A percentile compares a stretch with the other conserved stretches of the same genome.
phyloP scores from a whole-genome alignment of 2,797 vertebrate genomes.

The Myotis planiceps region DNA sequence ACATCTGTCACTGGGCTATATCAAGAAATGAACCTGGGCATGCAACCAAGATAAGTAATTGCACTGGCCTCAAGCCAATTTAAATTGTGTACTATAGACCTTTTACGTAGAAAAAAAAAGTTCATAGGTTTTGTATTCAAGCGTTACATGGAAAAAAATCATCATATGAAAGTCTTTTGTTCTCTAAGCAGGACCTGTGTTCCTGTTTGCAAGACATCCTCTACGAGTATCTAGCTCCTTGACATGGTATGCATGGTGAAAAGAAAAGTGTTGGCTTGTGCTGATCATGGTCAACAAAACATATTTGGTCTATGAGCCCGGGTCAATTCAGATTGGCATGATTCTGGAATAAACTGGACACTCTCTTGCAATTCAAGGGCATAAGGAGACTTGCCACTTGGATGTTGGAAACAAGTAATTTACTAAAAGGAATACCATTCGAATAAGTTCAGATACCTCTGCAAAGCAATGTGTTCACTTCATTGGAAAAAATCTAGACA shows the following conservation, averaged over 20 bases:
- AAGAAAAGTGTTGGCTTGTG: background rate
- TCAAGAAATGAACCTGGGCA: slow-evolving; percentile 83
- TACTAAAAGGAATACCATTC: background rate
- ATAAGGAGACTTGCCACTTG: background rate
- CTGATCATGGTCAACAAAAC: background rate
- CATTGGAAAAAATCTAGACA: slow-evolving; percentile 2
- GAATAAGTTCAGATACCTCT: background rate
- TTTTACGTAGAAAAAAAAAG: slow-evolving; percentile 66
- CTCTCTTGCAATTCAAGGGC: background rate
- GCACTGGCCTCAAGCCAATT: slow-evolving; percentile 75
- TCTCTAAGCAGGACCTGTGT: background rate
- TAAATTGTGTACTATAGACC: slow-evolving; percentile 73
- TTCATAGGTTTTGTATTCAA: slow-evolving; percentile 64
- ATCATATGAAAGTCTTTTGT: slow-evolving; percentile 60
- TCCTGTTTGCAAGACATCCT: background rate
- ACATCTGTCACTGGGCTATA: slow-evolving; percentile 82
- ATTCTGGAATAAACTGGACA: background rate
- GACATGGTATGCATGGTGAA: background rate
- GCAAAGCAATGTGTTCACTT: background rate
- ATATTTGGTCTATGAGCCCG: background rate
- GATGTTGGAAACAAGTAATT: background rate
- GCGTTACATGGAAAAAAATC: slow-evolving; percentile 33
- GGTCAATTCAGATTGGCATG: background rate
- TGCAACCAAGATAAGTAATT: slow-evolving; percentile 83
- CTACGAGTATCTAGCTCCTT: background rate